Conservation (phyloP, 2,888 invertebrate species). For the Schrankia costaestrigalis region DNA sequence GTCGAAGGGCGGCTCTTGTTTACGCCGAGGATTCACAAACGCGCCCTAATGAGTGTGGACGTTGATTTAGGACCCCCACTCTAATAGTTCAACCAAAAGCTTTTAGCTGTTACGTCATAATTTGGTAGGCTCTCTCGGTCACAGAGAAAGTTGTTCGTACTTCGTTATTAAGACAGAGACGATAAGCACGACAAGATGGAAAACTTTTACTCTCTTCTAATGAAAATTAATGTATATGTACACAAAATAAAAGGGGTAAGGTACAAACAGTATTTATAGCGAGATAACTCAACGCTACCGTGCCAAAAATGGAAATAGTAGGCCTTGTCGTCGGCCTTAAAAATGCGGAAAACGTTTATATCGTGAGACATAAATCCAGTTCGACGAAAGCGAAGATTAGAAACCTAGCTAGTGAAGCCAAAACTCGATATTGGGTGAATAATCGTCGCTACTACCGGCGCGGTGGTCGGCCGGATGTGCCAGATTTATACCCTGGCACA, state of each 20-base stretch:
- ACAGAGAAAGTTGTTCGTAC: conserved; percentile 26
- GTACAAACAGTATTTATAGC: no score
- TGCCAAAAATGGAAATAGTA: no score
- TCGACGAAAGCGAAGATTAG: conserved; percentile 75
- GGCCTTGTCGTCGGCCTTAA: conserved; percentile 16
- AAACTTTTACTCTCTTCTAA: conserved; percentile 22
- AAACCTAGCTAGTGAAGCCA: conserved; percentile 74
- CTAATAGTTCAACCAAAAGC: conserved; percentile 38
- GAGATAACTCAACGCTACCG: no score
- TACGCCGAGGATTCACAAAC: conserved; percentile 40
- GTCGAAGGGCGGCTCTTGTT: conserved; percentile 46
- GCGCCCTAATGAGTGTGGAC: conserved; percentile 49
- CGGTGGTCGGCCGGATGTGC: conserved; percentile 73
- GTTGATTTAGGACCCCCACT: conserved; percentile 46
- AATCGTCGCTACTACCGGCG: conserved; percentile 79
- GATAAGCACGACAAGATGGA: conserved; percentile 18
- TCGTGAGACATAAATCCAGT: conserved; percentile 58
- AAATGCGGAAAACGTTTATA: conserved; percentile 32
- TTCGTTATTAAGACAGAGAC: conserved; percentile 19
- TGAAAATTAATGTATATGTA: conserved; percentile 24
- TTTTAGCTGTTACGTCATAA: conserved; percentile 54
- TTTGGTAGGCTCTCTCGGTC: conserved; percentile 33
- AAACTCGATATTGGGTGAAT: conserved; percentile 81
- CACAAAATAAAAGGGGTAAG: neutral
- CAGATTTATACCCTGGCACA: conserved; percentile 72